A percentile compares a stretch with the other conserved stretches of the same genome.
These are phyloP conservation scores for Parotocinclus haroldoi DNA, from an alignment of 2,797 vertebrate genomes.

Conservation along the genomic window DNA sequence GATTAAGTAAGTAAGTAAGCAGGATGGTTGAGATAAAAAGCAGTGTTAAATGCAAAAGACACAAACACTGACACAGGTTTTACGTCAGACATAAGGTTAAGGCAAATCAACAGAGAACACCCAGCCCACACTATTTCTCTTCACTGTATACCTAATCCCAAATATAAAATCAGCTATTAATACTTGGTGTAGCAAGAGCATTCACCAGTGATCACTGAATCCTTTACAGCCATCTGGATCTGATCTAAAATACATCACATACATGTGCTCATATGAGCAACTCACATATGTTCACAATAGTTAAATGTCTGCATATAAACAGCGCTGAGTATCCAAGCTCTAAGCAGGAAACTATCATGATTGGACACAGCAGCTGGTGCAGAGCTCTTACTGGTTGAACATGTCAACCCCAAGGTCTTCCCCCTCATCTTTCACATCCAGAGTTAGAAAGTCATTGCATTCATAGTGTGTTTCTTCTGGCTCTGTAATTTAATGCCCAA, in stretches of 20 bases:
- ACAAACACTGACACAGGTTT: too few relatives aligned
- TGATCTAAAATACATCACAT: too few relatives aligned
- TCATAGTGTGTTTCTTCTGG: neutral
- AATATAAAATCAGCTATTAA: too few relatives aligned
- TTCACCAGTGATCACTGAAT: too few relatives aligned
- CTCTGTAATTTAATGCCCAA: neutral
- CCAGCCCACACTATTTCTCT: too few relatives aligned
- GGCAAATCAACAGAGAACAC: too few relatives aligned
- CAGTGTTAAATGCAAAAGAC: neutral
- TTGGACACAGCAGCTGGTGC: constrained; percentile 11
- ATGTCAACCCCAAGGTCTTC: neutral
- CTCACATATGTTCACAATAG: constrained; percentile 68
- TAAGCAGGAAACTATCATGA: constrained; percentile 1
- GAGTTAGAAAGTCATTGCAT: neutral
- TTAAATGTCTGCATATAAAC: constrained; percentile 49
- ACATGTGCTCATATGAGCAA: constrained; percentile 47
- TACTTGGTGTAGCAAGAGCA: too few relatives aligned
- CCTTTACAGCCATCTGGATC: too few relatives aligned
- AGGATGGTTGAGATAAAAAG: neutral
- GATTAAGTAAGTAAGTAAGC: too few relatives aligned
- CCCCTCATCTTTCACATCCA: constrained; percentile 14
- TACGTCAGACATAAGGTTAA: too few relatives aligned
- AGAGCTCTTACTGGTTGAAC: neutral
- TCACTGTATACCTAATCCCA: too few relatives aligned
- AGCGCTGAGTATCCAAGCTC: constrained; percentile 16